A percentile compares a stretch with the other conserved stretches of the same genome.
Evolutionary conservation across 2,113 vertebrate genomes (phyloP).

Genomic region (Catharus minimus): DNA sequence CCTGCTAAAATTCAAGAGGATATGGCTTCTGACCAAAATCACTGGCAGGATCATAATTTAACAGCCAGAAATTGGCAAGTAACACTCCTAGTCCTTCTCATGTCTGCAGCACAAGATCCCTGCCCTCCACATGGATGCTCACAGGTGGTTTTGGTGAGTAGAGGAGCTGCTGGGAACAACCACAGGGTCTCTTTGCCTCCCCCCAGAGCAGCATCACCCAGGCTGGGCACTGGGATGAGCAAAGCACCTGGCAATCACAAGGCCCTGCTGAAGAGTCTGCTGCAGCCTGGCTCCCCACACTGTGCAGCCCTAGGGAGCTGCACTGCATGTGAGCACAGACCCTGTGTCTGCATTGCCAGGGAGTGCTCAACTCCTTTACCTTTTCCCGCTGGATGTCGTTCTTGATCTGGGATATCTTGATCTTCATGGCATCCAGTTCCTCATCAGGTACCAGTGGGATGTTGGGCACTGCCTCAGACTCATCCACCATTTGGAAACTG

Average conservation of each 20-base stretch:
- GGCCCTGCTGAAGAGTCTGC: neutral
- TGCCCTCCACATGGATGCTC: neutral
- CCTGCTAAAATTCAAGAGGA: neutral
- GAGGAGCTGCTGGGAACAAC: neutral
- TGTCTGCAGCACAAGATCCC: neutral
- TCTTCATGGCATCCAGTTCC: slow-evolving; percentile 93
- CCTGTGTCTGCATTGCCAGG: neutral
- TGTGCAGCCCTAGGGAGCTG: neutral
- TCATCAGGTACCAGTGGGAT: slow-evolving; percentile 90
- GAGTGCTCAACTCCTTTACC: slow-evolving; percentile 57
- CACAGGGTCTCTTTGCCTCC: neutral
- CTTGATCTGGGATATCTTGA: slow-evolving; percentile 95
- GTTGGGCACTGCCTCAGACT: slow-evolving; percentile 82
- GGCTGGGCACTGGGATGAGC: neutral
- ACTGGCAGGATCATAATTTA: neutral
- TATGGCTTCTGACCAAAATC: neutral
- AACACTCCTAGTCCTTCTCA: neutral
- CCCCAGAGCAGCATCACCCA: neutral
- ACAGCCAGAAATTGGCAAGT: neutral
- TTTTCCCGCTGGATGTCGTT: slow-evolving; percentile 93
- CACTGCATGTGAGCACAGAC: neutral
- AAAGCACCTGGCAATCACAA: neutral
- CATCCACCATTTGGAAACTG: slow-evolving; percentile 91
- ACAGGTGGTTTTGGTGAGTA: accelerated
- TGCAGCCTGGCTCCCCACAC: neutral